Evolutionary conservation across 1,140 invertebrate genomes (phyloP).

Genomic region (Drosophila melanogaster): DNA sequence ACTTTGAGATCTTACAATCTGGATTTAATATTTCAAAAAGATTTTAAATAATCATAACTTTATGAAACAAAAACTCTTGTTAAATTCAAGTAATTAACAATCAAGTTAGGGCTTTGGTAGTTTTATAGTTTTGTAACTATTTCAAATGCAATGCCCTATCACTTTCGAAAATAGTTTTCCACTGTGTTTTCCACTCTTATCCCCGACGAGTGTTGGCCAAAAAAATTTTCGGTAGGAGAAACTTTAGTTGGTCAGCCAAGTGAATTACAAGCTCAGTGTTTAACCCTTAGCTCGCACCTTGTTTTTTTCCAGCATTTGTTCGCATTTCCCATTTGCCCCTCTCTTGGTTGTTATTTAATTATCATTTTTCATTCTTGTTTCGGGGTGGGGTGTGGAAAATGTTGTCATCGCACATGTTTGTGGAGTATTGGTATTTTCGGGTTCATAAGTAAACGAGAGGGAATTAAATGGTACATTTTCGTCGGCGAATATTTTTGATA

Average conservation of each 20-base stretch:
- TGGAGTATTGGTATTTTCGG: neutral
- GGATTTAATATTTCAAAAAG: no score
- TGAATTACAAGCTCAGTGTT: conserved; percentile 62
- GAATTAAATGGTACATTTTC: neutral
- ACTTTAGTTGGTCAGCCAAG: conserved; percentile 57
- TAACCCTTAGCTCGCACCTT: conserved; percentile 23
- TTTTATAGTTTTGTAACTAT: no score
- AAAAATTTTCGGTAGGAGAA: conserved; percentile 26
- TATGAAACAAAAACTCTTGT: no score
- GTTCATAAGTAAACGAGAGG: conserved; percentile 1
- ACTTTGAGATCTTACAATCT: no score
- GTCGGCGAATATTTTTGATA: conserved; percentile 11
- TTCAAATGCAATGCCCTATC: no score
- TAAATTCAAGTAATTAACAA: no score
- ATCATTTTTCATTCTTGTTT: conserved; percentile 59
- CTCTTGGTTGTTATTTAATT: conserved; percentile 66
- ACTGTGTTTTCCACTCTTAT: neutral
- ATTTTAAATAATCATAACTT: no score
- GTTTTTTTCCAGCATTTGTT: neutral
- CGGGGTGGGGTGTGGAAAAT: conserved; percentile 39
- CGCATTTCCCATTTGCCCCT: conserved; percentile 6
- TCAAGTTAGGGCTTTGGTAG: no score
- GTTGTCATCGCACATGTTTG: conserved; percentile 50
- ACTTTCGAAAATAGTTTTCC: neutral
- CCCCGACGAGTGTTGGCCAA: neutral